These are phyloP conservation scores for Scolanthus callimorphus DNA, from an alignment of 92 coral and sea anemone species.

Conservation along the genomic window DNA sequence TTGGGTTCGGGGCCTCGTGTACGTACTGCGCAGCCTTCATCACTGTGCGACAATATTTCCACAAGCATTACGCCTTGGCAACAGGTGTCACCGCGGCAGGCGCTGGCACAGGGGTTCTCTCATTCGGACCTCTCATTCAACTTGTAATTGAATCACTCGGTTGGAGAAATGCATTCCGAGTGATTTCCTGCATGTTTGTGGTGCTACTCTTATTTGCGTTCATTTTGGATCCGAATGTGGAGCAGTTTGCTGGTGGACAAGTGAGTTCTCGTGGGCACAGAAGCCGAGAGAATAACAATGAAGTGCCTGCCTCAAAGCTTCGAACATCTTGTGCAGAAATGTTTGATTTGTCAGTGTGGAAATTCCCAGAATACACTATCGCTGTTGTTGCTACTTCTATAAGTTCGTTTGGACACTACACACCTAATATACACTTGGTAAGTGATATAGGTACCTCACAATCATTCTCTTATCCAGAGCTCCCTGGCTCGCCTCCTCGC, in stretches of 20 bases:
- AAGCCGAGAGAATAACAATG: not conserved
- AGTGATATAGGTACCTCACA: no score
- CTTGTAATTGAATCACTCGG: conserved; percentile 2
- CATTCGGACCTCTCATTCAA: conserved; percentile 29
- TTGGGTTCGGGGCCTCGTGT: conserved; percentile 29
- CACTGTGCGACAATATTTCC: conserved; percentile 25
- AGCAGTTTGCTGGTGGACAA: not conserved
- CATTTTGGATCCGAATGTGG: conserved; percentile 23
- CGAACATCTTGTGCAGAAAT: not conserved
- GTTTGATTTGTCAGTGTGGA: conserved; percentile 31
- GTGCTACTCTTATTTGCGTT: not conserved
- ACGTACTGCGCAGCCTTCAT: conserved; percentile 20
- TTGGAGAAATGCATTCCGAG: conserved; percentile 20
- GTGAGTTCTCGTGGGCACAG: not conserved
- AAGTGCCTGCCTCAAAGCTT: no score
- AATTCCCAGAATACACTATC: conserved; percentile 19
- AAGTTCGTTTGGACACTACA: conserved; percentile 10
- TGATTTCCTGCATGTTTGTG: conserved; percentile 1
- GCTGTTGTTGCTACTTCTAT: conserved; percentile 9
- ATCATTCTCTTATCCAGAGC: no score
- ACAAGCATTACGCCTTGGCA: conserved; percentile 34
- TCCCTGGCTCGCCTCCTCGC: no score
- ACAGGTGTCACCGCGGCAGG: conserved; percentile 24
- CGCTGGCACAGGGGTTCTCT: conserved; percentile 26
- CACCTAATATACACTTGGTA: conserved; percentile 16